Conservation (phyloP, 1,140 invertebrate species). For the Bombyx mori region DNA sequence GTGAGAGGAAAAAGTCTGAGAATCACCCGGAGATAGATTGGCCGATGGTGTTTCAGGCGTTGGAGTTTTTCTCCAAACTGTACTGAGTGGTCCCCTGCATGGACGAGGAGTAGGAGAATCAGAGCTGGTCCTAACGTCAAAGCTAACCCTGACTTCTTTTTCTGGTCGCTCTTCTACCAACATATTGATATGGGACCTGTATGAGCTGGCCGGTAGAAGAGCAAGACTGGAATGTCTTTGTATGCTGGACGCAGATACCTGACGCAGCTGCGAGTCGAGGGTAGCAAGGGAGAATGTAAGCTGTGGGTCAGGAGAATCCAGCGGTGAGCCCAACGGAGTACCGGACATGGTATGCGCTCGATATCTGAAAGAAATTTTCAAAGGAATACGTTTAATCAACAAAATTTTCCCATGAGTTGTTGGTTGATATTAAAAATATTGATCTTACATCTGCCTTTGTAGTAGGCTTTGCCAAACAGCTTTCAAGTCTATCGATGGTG, state of each 20-base stretch:
- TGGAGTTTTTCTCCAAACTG: constrained; percentile 60
- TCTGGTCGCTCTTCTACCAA: constrained; percentile 54
- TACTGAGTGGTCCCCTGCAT: constrained; percentile 47
- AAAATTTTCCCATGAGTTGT: neutral
- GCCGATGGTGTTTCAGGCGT: constrained; percentile 75
- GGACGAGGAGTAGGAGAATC: constrained; percentile 45
- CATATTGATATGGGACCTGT: constrained; percentile 63
- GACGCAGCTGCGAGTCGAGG: constrained; percentile 73
- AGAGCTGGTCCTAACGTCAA: constrained; percentile 57
- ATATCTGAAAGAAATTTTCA: constrained; percentile 68
- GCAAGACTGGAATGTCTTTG: constrained; percentile 58
- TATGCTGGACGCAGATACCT: constrained; percentile 70
- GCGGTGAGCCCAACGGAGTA: constrained; percentile 79
- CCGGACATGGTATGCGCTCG: constrained; percentile 76
- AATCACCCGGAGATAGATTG: constrained; percentile 73
- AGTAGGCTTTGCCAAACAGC: constrained; percentile 92
- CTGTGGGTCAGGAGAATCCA: constrained; percentile 77
- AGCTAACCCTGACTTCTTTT: constrained; percentile 64
- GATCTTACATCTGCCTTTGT: constrained; percentile 82
- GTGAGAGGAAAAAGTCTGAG: constrained; percentile 73
- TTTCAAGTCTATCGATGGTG: constrained; percentile 86
- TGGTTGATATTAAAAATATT: neutral
- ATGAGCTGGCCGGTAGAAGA: constrained; percentile 56
- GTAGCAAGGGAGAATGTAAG: constrained; percentile 75
- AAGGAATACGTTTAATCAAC: neutral